Conservation (phyloP, 2,113 vertebrate genomes). For the Zingel zingel region DNA sequence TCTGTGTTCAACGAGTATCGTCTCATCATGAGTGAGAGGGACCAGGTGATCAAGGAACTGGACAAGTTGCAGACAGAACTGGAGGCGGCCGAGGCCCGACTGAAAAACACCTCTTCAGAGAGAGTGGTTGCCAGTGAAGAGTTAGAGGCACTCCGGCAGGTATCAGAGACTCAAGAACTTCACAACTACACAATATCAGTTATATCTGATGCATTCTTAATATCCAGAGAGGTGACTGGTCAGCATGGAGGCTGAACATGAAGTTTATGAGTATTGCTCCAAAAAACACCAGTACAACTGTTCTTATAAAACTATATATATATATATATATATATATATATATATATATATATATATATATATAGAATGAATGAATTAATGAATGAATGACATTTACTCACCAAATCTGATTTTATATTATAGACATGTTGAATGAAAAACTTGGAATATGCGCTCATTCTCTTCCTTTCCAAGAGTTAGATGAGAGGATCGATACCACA, state of each 20-base stretch:
- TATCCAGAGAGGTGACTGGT: background rate
- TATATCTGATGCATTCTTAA: background rate
- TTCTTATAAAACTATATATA: background rate
- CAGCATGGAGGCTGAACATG: background rate
- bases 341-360: too few species aligned
- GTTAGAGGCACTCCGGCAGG: slow-evolving; percentile 96
- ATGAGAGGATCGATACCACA: background rate
- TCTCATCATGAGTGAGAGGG: slow-evolving; percentile 98
- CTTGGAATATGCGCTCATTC: background rate
- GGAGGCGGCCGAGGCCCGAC: slow-evolving; percentile 93
- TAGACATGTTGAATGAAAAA: background rate
- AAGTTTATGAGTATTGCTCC: background rate
- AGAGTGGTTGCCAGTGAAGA: slow-evolving; percentile 96
- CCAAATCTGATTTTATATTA: background rate
- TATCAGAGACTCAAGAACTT: slow-evolving; percentile 49
- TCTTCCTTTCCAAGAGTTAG: background rate
- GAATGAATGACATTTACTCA: background rate
- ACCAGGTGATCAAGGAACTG: slow-evolving; percentile 99
- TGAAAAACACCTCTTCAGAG: slow-evolving; percentile 96
- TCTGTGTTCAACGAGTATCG: slow-evolving; percentile 98
- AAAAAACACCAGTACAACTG: background rate
- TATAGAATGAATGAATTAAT: background rate
- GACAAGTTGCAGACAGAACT: slow-evolving; percentile 97
- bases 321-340: too few species aligned
- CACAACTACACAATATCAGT: background rate